Conservation (phyloP, 2,888 invertebrate genomes). For the Drosophila parthenogenetica region DNA sequence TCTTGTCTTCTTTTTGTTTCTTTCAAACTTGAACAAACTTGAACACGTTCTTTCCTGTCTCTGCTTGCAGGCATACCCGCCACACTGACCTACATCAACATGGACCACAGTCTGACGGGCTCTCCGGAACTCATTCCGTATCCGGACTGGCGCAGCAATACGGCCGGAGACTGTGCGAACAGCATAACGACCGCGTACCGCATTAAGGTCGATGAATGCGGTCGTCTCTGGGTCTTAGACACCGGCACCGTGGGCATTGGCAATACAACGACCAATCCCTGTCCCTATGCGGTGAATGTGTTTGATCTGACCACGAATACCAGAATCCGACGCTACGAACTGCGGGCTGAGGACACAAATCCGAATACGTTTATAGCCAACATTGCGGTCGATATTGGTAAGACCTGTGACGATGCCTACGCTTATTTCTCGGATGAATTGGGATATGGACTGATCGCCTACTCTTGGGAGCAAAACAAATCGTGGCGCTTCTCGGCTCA, state of each 20-base stretch:
- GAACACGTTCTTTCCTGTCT: too few relatives aligned
- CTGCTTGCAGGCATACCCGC: conserved; percentile 90
- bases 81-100: conserved; percentile 91
- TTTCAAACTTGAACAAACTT: too few relatives aligned
- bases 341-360: conserved; percentile 90
- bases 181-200: conserved; percentile 92
- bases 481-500: conserved; percentile 92
- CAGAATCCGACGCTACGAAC: conserved; percentile 89
- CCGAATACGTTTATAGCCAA: conserved; percentile 93
- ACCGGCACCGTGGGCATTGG: conserved; percentile 93
- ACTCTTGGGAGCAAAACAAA: conserved; percentile 90
- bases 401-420: conserved; percentile 90
- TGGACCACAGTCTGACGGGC: conserved; percentile 88
- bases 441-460: conserved; percentile 92
- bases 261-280: conserved; percentile 90
- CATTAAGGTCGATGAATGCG: conserved; percentile 91
- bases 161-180: conserved; percentile 90
- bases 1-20: too few relatives aligned
- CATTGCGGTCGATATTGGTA: conserved; percentile 92
- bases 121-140: conserved; percentile 92
- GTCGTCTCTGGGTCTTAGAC: conserved; percentile 93
- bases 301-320: conserved; percentile 91
- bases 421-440: conserved; percentile 93
- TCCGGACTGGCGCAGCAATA: conserved; percentile 91
- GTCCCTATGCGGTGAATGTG: conserved; percentile 92